Conservation (phyloP, 2,888 invertebrate genomes). For the Tetranychus piercei region DNA sequence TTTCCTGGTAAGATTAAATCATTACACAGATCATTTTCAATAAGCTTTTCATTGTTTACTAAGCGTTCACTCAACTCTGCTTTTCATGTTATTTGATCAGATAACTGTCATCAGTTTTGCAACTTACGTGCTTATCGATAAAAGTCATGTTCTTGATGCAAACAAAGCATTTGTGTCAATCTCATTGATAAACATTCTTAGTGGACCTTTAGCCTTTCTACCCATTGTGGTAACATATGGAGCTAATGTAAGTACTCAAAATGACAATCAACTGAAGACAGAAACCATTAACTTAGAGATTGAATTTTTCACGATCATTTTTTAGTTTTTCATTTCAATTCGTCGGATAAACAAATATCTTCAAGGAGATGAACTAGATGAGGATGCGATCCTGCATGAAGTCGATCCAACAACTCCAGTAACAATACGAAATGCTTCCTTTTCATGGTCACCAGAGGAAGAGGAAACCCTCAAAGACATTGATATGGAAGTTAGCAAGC, state of each 20-base stretch:
- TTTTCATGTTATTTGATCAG: conserved; percentile 45
- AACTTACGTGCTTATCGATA: conserved; percentile 15
- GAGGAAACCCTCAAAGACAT: conserved; percentile 18
- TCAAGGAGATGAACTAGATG: conserved; percentile 25
- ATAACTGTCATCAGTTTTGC: conserved; percentile 21
- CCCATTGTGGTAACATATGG: conserved; percentile 20
- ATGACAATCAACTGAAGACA: background rate
- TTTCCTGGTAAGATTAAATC: conserved; percentile 22
- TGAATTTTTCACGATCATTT: background rate
- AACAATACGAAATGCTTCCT: conserved; percentile 4
- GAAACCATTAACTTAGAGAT: background rate
- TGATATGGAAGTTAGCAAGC: conserved; percentile 18
- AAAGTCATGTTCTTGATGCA: conserved; percentile 25
- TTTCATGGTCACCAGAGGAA: background rate
- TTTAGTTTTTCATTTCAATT: conserved; percentile 17
- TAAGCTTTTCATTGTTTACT: background rate
- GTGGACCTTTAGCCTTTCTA: conserved; percentile 25
- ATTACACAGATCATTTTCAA: background rate
- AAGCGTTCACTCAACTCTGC: background rate
- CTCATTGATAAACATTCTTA: conserved; percentile 33
- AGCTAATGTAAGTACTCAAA: conserved; percentile 24
- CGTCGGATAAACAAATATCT: conserved; percentile 50
- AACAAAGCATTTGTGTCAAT: conserved; percentile 34
- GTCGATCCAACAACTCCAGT: background rate
- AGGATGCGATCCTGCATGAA: conserved; percentile 17